A percentile compares a stretch with the other conserved stretches of the same genome.
phyloP scores from a whole-genome alignment of 2,888 invertebrate species.

The Pyrrhosoma nymphula region DNA sequence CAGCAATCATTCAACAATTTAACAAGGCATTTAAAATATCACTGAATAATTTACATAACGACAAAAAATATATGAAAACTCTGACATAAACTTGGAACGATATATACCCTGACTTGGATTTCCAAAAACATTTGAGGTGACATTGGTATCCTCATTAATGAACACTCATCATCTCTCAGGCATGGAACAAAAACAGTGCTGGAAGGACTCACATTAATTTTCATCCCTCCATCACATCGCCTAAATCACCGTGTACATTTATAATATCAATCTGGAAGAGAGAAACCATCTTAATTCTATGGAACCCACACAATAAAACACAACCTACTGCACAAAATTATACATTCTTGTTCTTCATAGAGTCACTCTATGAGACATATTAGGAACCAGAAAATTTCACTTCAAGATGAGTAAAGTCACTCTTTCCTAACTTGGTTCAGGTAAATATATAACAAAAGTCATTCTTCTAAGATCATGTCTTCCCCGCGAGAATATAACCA shows the following conservation, averaged over 20 bases:
- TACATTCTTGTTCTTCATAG: not conserved
- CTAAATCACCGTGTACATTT: not conserved
- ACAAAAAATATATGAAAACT: not conserved
- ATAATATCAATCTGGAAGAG: conserved; percentile 15
- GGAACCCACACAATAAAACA: not conserved
- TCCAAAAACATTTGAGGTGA: not conserved
- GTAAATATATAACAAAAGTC: not conserved
- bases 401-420: not conserved
- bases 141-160: not conserved
- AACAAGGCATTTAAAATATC: not conserved
- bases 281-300: not conserved
- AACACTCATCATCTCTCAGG: not conserved
- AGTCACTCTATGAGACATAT: not conserved
- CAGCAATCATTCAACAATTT: not conserved
- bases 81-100: not conserved
- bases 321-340: not conserved
- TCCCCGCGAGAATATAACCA: not conserved
- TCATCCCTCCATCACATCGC: not conserved
- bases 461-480: not conserved
- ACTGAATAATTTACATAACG: not conserved
- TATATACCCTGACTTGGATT: not conserved
- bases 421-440: not conserved
- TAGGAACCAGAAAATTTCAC: not conserved
- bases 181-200: not conserved
- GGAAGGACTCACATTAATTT: not conserved